Percentiles rank a stretch among this genome's conserved stretches.
Conservation (phyloP, 2,888 invertebrate species). For the Conomelus anceps region DNA sequence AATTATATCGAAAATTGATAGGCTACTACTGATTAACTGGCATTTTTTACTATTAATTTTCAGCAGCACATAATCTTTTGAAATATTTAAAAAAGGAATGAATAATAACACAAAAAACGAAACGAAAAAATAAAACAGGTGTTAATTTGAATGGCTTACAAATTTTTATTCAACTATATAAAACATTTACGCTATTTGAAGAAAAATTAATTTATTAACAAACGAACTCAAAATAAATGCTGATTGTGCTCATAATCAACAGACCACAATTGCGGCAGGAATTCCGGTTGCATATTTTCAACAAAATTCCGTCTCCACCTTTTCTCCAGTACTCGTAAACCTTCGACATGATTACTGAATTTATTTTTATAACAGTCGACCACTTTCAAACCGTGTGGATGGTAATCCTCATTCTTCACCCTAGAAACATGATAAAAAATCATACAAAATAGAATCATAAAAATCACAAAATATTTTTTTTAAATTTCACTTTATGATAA, state of each 20-base stretch:
- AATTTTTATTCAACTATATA: not conserved
- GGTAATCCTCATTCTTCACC: constrained; percentile 45
- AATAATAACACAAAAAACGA: too few species aligned
- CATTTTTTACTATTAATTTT: too few species aligned
- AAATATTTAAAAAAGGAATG: too few species aligned
- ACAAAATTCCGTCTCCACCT: constrained; percentile 73
- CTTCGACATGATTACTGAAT: constrained; percentile 42
- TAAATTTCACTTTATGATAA: not conserved
- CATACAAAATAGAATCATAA: not conserved
- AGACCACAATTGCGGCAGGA: constrained; percentile 70
- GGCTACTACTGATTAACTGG: too few species aligned
- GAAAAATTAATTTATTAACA: not conserved
- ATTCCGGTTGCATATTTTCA: constrained; percentile 59
- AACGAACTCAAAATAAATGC: not conserved
- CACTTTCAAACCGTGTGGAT: constrained; percentile 52
- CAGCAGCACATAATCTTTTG: too few species aligned
- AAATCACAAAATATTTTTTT: not conserved
- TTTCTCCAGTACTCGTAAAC: constrained; percentile 60
- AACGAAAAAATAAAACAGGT: too few species aligned
- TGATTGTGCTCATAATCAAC: constrained; percentile 48
- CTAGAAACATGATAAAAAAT: constrained; percentile 38
- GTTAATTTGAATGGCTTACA: not conserved
- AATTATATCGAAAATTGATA: too few species aligned
- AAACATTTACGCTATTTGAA: not conserved
- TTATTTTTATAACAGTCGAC: constrained; percentile 49